Conservation (phyloP, 2,888 invertebrate genomes). For the Cremastinae sp. region DNA sequence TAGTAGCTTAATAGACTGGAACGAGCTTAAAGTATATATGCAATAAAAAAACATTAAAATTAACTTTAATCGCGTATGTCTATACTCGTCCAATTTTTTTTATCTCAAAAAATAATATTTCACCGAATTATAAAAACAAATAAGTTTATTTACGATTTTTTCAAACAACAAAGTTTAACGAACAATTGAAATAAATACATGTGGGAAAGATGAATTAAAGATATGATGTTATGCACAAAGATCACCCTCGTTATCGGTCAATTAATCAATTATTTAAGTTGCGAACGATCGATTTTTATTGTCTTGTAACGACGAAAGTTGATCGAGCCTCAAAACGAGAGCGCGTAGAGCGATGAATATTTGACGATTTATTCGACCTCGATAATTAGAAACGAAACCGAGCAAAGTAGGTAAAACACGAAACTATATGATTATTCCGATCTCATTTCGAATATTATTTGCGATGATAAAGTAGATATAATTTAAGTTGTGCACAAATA, state of each 20-base stretch:
- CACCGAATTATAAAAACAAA: no score
- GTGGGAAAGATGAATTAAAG: no score
- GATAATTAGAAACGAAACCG: constrained; percentile 39
- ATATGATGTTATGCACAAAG: no score
- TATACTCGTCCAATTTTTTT: no score
- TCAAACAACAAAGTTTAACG: no score
- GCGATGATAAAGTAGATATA: not conserved
- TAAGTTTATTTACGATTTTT: no score
- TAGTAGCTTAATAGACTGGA: constrained; percentile 70
- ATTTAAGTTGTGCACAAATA: not conserved
- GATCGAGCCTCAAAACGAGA: constrained; percentile 26
- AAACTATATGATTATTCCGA: not conserved
- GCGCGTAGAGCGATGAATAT: constrained; percentile 33
- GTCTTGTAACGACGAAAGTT: constrained; percentile 30
- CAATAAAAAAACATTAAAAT: no score
- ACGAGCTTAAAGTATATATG: constrained; percentile 3
- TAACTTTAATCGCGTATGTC: no score
- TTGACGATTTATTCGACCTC: constrained; percentile 31
- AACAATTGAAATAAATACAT: no score
- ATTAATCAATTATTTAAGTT: no score
- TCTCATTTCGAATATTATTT: not conserved
- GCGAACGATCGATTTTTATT: not conserved
- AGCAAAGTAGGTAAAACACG: constrained; percentile 4
- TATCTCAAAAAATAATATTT: no score
- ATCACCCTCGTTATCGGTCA: no score